A percentile compares a stretch with the other conserved stretches of the same genome.
Evolutionary conservation across 2,888 invertebrate species (phyloP).

Genomic region (Pachydiplax longipennis): DNA sequence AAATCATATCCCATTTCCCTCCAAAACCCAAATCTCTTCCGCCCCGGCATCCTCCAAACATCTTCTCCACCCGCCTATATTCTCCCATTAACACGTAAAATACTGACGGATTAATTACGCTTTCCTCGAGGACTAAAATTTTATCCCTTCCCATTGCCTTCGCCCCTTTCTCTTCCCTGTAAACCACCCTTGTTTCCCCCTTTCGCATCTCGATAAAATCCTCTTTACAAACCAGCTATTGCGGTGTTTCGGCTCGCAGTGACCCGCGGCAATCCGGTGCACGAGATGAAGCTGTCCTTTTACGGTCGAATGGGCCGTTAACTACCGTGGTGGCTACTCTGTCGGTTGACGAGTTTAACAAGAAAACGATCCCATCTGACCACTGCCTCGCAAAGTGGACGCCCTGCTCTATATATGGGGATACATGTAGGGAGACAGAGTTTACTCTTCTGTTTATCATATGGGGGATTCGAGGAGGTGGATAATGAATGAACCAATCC

Average conservation of each 20-base stretch:
- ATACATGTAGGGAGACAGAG: background rate
- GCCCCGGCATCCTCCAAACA: conserved; percentile 34
- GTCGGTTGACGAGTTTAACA: background rate
- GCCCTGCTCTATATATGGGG: too few species aligned
- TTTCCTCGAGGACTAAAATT: conserved; percentile 8
- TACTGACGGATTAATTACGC: conserved; percentile 34
- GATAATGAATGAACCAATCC: too few species aligned
- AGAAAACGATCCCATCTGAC: conserved; percentile 4
- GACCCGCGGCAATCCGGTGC: background rate
- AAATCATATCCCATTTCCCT: conserved; percentile 37
- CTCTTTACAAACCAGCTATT: background rate
- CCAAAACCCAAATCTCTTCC: background rate
- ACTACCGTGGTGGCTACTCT: conserved; percentile 16
- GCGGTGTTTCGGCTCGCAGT: background rate
- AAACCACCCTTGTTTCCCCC: background rate
- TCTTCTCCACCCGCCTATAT: conserved; percentile 3
- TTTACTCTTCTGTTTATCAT: background rate
- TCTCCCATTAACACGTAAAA: conserved; percentile 36
- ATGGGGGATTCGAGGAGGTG: too few species aligned
- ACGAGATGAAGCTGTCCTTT: background rate
- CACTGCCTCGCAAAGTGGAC: background rate
- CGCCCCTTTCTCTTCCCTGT: background rate
- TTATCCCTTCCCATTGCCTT: background rate
- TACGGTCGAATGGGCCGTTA: conserved; percentile 3
- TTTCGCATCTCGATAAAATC: background rate